Evolutionary conservation across 2,888 invertebrate species (phyloP), one percentile per base, ranked within the genome.

Genomic region (Ennomos erosarius): DNA sequence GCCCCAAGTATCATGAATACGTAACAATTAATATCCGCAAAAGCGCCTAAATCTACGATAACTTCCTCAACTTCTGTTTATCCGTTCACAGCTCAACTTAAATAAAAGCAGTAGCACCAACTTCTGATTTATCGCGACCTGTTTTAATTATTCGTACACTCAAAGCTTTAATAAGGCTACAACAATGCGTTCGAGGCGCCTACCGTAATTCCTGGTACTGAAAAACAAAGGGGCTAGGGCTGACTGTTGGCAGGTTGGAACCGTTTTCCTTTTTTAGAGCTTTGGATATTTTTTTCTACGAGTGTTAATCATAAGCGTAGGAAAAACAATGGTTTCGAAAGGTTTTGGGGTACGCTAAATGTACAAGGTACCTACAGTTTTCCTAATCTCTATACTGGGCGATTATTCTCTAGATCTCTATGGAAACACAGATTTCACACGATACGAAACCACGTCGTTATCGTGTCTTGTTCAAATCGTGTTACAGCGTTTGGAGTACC

Each of bases 91-190:
- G 46, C 33, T 42, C 9, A 47, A 57, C 39, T 39, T 38, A 26
- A 53, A 58, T 49, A 58, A 49, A 52, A 58, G 43, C 43, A 43
- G 36, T 11, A 11, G 38, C 39, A 33, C 35, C 35, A 39, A 49
- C 44, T 58, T 58, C 9, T 49, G 58, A 58, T 58, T 58, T 58
- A 58, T 58, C 13, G 12, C 34, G 48, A 36, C 40, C 11, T 46
- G 50, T 61, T 64, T 64, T 64, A 64, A 64, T 64, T 64, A 60
- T 58, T 60, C 58, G 55, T 54, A 40, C 35, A 57, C 54, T 52
- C 40, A 50, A 53, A 59, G 48, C 50, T 37, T 39, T 60, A 58
- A 64, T 64, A 64, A 60, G 60, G 59, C 47, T 60, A 35, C 38
- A 55, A 64, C 64, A 64, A 64, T 60, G 60, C 52, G 47, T 16